These are phyloP conservation scores for rat (Rattus norvegicus) DNA, from an alignment of 2,113 vertebrate genomes.

Conservation along the genomic window GRCr8 NC_086019.1:3904001-3904500, in stretches of 20 bases:
- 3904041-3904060: not conserved
- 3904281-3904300: not conserved
- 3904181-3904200: not conserved
- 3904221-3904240: not conserved
- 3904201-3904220: not conserved
- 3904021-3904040: not conserved
- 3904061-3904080: not conserved
- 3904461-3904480: not conserved
- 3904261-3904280: not conserved
- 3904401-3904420: not conserved
- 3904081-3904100: not conserved
- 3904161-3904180: not conserved
- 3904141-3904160: not conserved
- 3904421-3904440: not conserved
- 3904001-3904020: too few species aligned
- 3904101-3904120: not conserved
- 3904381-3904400: not conserved
- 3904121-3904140: not conserved
- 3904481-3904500: not conserved
- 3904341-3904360: not conserved
- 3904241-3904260: not conserved
- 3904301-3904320: not conserved
- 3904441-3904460: not conserved
- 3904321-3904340: not conserved
- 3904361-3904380: not conserved